Evolutionary conservation across 2,113 vertebrate species (phyloP).

Genomic region (Antechinus flavipes): DNA sequence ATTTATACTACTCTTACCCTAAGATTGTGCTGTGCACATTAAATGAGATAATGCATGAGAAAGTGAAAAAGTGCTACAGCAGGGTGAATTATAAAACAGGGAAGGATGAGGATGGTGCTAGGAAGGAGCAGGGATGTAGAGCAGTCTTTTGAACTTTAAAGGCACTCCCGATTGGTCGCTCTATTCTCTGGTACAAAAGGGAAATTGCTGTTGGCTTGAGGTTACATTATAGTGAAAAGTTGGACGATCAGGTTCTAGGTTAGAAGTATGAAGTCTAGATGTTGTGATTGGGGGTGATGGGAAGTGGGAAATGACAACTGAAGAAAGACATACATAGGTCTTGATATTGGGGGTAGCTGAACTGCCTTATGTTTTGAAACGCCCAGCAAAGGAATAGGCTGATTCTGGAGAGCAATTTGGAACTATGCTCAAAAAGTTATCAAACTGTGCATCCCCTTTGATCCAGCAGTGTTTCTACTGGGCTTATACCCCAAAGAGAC

Average conservation of each 20-base stretch:
- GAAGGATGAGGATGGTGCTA: not conserved
- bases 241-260: too few species aligned
- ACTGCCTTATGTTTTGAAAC: not conserved
- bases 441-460: too few species aligned
- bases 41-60: not conserved
- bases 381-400: too few species aligned
- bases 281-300: not conserved
- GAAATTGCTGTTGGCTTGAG: accelerated
- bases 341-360: not conserved
- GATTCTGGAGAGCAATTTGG: not conserved
- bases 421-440: too few species aligned
- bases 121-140: not conserved
- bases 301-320: not conserved
- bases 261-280: not conserved
- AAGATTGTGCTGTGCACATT: not conserved
- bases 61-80: not conserved
- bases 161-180: not conserved
- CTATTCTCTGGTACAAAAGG: not conserved
- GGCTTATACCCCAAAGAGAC: too few species aligned
- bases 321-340: not conserved
- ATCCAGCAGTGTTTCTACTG: too few species aligned
- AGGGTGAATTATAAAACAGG: not conserved
- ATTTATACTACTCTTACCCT: not conserved
- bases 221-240: too few species aligned
- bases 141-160: not conserved